Base-by-base conservation (phyloP, 2,113 vertebrate species). In the Podiceps cristatus region DNA sequence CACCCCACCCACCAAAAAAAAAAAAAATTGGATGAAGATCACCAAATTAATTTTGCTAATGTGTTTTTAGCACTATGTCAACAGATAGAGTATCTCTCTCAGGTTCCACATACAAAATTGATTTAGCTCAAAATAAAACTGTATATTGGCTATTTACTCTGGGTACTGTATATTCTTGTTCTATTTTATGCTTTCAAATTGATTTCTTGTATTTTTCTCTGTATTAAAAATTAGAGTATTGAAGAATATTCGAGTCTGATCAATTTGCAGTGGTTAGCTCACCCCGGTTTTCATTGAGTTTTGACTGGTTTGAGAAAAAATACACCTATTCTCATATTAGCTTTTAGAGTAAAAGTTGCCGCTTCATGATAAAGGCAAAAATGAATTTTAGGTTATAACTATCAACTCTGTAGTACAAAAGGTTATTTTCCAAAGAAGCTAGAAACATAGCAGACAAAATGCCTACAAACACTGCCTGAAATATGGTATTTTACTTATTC, bases 101-200 rank as follows among this genome's bases (percentile, higher is more conserved):
- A 96, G 78, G 88, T 96, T 95, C 91, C 87, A 97, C 64, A 73
- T 79, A 75, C 27, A 90, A 84, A 97, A 97, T 90, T 96, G 85
- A 97, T 97, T 97, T 97, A 90, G 62, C 68, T 53, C 76, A 95
- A 98, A 58, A 96, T 96, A 93, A 95, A 94, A 97, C 14, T 86
- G 67, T 78, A 93, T 96, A 96, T 88, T 96, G 93, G 74, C 75
- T 96, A 96, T 97, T 96, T 97, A 97, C 90, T 91, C 74, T 85
- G 95, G 77, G 85, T 88, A 92, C 69, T 96, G 72, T 90, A 49
- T 90, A 96, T 95, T 96, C 84, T 88, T 97, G 80, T 88, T 95
- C 71, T 82, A 86, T 95, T 97, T 96, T 97, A 96, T 95, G 97
- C 86, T 98, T 97, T 97, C 59, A 97, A 96, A 96, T 97, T 97